phyloP scores from a whole-genome alignment of 2,797 vertebrate species.

The Anisognathus igniventris region DNA sequence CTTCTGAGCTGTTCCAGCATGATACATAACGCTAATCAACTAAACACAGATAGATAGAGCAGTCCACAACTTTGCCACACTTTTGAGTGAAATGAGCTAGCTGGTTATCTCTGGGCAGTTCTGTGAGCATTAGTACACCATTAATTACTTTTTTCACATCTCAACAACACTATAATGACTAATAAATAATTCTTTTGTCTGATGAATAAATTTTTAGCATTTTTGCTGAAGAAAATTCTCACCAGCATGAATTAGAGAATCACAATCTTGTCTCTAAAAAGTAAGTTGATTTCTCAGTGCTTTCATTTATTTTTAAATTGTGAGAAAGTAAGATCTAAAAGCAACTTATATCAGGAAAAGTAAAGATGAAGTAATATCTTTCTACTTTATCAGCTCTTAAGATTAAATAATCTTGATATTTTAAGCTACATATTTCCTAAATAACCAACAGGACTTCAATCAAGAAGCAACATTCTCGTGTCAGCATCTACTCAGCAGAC shows the following conservation, averaged over 20 bases:
- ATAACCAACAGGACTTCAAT: not conserved
- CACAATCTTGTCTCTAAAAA: not conserved
- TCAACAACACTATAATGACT: not conserved
- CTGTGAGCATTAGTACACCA: not conserved
- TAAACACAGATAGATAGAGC: not conserved
- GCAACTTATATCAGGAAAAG: not conserved
- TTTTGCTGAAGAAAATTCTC: not conserved
- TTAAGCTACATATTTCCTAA: not conserved
- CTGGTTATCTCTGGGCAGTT: not conserved
- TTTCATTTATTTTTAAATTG: not conserved
- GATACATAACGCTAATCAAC: not conserved
- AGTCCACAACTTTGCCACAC: fast-evolving
- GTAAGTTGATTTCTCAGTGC: not conserved
- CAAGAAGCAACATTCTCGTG: not conserved
- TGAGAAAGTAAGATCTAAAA: not conserved
- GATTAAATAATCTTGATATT: not conserved
- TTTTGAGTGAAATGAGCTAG: not conserved
- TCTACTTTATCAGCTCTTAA: not conserved
- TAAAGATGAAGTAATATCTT: not conserved
- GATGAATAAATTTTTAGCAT: not conserved
- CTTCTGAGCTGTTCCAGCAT: not conserved
- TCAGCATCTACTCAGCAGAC: not conserved
- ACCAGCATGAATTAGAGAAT: not conserved
- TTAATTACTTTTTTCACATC: not conserved
- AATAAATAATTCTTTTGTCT: not conserved